Conservation (phyloP, 2,797 vertebrate species). For the Odontamblyopus lacepedii region DNA sequence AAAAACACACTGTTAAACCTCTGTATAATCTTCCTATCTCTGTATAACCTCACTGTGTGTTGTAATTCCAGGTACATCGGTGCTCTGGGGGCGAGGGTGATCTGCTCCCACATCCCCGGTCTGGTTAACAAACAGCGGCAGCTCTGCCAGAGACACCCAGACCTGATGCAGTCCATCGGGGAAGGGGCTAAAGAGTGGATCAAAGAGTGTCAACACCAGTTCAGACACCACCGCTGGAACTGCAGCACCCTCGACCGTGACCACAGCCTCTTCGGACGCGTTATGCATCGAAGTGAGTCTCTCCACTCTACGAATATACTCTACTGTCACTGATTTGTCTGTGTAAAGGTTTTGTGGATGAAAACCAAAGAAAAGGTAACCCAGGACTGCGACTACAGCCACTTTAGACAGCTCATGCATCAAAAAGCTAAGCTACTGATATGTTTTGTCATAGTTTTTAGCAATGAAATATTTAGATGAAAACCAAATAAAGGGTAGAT, state of each 20-base stretch:
- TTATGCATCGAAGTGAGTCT: slow-evolving; percentile 74
- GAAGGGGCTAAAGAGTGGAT: slow-evolving; percentile 98
- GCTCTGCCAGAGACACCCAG: slow-evolving; percentile 93
- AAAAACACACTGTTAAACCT: background rate
- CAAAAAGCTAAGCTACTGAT: too few species aligned
- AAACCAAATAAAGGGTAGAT: too few species aligned
- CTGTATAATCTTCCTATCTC: background rate
- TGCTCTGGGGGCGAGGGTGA: slow-evolving; percentile 91
- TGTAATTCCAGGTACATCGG: slow-evolving; percentile 89
- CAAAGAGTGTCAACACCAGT: slow-evolving; percentile 97
- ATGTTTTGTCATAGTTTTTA: background rate
- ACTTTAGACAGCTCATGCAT: too few species aligned
- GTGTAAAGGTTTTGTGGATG: background rate
- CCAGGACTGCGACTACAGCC: too few species aligned
- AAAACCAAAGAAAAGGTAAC: too few species aligned
- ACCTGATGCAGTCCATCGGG: slow-evolving; percentile 97
- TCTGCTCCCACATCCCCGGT: slow-evolving; percentile 96
- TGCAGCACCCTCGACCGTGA: slow-evolving; percentile 96
- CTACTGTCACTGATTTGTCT: background rate
- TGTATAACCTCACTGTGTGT: too few species aligned
- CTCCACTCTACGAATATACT: background rate
- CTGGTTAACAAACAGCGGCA: slow-evolving; percentile 96
- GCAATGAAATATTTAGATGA: background rate
- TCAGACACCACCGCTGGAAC: slow-evolving; percentile 98
- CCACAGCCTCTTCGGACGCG: slow-evolving; percentile 94